Evolutionary conservation across 2,113 vertebrate species (phyloP).

Genomic region (Megalops atlanticus): DNA sequence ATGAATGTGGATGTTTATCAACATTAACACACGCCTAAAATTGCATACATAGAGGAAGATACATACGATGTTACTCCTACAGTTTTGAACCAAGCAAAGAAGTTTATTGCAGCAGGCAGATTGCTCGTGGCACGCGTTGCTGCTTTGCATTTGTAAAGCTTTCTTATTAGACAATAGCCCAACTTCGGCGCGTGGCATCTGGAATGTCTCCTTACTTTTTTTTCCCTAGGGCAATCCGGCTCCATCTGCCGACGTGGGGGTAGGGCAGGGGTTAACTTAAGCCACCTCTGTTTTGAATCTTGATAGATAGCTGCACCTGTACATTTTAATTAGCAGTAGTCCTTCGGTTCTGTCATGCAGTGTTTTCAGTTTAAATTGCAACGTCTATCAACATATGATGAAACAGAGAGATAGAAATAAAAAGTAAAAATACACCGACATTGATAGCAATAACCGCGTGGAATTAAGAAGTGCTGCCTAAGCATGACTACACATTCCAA

Average conservation of each 20-base stretch:
- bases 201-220: conserved; percentile 62
- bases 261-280: conserved; percentile 37
- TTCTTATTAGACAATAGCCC: conserved; percentile 52
- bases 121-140: conserved; percentile 76
- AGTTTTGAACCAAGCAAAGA: background rate
- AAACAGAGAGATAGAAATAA: background rate
- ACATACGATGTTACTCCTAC: too few species aligned
- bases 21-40: background rate
- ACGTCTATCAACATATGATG: background rate
- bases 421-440: too few species aligned
- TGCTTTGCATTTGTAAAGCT: conserved; percentile 76
- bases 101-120: conserved; percentile 44
- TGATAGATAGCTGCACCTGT: conserved; percentile 22
- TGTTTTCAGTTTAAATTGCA: too few species aligned
- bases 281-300: conserved; percentile 28
- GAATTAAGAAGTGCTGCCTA: background rate
- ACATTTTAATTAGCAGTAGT: background rate
- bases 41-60: too few species aligned
- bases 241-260: conserved; percentile 74
- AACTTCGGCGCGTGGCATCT: conserved; percentile 83
- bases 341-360: background rate
- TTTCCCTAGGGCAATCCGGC: conserved; percentile 68
- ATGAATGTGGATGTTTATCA: too few species aligned
- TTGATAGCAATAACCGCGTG: too few species aligned
- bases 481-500: background rate